A percentile compares a stretch with the other conserved stretches of the same genome.
These are phyloP conservation scores for Ardeotis arabs DNA, from an alignment of 2,113 vertebrate species.

Conservation along the genomic window DNA sequence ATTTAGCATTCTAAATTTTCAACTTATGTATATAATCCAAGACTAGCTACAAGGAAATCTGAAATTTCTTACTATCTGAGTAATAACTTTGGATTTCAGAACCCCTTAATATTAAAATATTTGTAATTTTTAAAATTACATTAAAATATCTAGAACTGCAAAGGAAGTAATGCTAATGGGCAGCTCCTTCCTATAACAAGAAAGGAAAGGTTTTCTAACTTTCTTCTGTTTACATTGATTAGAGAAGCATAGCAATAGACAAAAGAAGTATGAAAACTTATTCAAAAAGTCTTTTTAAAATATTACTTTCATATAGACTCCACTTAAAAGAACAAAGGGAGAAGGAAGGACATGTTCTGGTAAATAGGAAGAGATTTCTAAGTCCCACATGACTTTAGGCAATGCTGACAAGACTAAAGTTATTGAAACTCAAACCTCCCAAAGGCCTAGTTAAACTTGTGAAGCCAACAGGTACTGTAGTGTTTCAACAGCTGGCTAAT, in stretches of 20 bases:
- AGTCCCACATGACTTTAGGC: neutral
- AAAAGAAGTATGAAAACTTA: neutral
- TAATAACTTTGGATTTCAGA: neutral
- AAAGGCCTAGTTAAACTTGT: neutral
- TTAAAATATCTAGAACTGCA: neutral
- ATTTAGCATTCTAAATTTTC: constrained; percentile 21
- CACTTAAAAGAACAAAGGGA: neutral
- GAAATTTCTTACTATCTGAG: neutral
- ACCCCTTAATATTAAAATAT: neutral
- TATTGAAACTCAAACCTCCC: neutral
- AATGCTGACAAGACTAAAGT: neutral
- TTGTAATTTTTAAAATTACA: neutral
- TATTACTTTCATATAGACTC: neutral
- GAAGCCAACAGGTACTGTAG: neutral
- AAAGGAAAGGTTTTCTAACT: neutral
- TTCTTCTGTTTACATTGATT: neutral
- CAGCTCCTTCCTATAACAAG: neutral
- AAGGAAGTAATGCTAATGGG: neutral
- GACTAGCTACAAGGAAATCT: neutral
- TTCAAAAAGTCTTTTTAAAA: neutral
- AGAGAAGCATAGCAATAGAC: neutral
- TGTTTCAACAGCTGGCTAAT: neutral
- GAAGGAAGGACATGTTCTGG: neutral
- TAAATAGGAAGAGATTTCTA: neutral
- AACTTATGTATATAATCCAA: neutral